These are phyloP conservation scores for Callipepla californica DNA, from an alignment of 2,113 vertebrate species.

Conservation along the genomic window DNA sequence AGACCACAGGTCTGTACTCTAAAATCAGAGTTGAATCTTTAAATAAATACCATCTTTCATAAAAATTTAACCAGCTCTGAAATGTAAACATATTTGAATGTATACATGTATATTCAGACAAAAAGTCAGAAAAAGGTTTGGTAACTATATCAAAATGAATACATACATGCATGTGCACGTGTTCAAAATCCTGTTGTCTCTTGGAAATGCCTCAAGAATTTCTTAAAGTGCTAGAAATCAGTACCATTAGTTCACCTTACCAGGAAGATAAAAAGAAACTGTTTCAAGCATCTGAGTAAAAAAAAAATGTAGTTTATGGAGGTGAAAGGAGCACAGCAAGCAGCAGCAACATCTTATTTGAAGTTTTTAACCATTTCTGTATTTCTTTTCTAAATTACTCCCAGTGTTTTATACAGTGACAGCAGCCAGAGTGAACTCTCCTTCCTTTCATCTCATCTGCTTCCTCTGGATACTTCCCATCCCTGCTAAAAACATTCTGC, in stretches of 20 bases:
- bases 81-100: not conserved
- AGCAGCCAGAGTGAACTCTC: conserved; percentile 50
- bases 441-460: conserved; percentile 65
- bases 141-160: not conserved
- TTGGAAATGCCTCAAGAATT: conserved; percentile 21
- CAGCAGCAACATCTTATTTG: not conserved
- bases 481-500: conserved; percentile 16
- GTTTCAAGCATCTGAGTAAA: conserved; percentile 63
- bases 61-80: not conserved
- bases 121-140: not conserved
- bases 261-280: conserved; percentile 62
- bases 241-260: not conserved
- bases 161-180: not conserved
- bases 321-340: conserved; percentile 64
- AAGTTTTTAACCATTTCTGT: conserved; percentile 46
- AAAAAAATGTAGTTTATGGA: not conserved
- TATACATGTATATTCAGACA: not conserved
- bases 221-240: not conserved
- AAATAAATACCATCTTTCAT: not conserved
- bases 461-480: conserved; percentile 52
- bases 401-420: conserved; percentile 52
- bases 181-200: not conserved
- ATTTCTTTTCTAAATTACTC: conserved; percentile 64
- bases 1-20: not conserved
- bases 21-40: not conserved